phyloP scores from a whole-genome alignment of 92 coral and sea anemone species.

The Parazoanthus swiftii region DNA sequence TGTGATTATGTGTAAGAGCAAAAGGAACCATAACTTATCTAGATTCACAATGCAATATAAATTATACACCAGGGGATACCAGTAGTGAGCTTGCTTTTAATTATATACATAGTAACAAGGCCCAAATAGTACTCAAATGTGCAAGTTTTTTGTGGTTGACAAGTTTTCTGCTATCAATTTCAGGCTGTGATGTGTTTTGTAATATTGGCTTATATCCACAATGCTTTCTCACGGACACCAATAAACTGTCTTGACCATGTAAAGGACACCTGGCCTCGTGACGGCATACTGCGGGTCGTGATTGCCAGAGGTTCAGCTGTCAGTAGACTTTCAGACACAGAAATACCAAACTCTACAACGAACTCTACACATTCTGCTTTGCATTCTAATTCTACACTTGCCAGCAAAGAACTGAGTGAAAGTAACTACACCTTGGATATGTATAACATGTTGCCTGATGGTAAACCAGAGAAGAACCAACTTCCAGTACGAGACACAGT shows the following conservation, averaged over 20 bases:
- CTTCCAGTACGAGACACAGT: constrained; percentile 82
- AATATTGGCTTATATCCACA: constrained; percentile 91
- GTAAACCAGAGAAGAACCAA: constrained; percentile 63
- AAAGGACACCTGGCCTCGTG: constrained; percentile 95
- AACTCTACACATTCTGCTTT: constrained; percentile 43
- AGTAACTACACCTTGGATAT: constrained; percentile 47
- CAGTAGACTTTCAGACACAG: constrained; percentile 65
- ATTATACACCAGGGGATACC: no score
- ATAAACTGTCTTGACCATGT: constrained; percentile 91
- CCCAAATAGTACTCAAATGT: no score
- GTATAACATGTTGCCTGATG: constrained; percentile 58
- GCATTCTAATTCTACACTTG: constrained; percentile 19
- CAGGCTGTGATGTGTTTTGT: constrained; percentile 91
- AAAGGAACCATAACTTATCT: no score
- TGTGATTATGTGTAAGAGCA: no score
- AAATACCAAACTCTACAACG: constrained; percentile 47
- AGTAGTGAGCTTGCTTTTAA: no score
- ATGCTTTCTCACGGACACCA: constrained; percentile 93
- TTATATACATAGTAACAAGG: no score
- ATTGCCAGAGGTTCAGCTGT: constrained; percentile 72
- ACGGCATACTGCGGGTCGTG: constrained; percentile 89
- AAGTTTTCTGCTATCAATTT: constrained; percentile 8
- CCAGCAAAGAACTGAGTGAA: constrained; percentile 12
- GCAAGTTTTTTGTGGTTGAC: not conserved
- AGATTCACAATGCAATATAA: no score